Percentiles rank a stretch among this genome's conserved stretches.
These are phyloP conservation scores for Dreissena polymorpha DNA, from an alignment of 1,140 invertebrate genomes.

Conservation along the genomic window DNA sequence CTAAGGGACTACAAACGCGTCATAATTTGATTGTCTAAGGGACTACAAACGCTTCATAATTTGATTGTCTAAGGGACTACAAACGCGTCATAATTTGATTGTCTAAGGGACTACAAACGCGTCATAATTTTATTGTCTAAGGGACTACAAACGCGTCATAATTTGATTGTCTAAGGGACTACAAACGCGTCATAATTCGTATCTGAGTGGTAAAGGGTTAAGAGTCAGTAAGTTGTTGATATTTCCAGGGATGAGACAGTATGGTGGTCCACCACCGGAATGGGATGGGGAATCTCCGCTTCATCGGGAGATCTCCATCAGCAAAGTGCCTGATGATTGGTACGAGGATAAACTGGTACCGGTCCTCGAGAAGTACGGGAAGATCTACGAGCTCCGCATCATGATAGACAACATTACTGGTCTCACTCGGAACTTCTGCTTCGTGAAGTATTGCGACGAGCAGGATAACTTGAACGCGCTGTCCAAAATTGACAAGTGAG, in stretches of 20 bases:
- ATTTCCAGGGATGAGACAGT: not conserved
- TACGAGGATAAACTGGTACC: conserved; percentile 91
- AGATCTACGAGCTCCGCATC: conserved; percentile 88
- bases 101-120: too few species aligned
- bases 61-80: too few species aligned
- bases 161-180: too few species aligned
- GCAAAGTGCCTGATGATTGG: conserved; percentile 87
- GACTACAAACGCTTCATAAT: too few species aligned
- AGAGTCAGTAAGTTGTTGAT: too few species aligned
- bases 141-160: too few species aligned
- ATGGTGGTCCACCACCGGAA: conserved; percentile 78
- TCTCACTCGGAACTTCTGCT: conserved; percentile 89
- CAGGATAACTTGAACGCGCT: conserved; percentile 84
- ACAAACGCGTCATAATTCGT: too few species aligned
- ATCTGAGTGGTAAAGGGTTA: too few species aligned
- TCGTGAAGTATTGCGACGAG: conserved; percentile 86
- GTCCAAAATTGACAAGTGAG: conserved; percentile 80
- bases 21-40: too few species aligned
- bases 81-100: too few species aligned
- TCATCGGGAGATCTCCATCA: conserved; percentile 88
- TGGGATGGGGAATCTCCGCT: conserved; percentile 76
- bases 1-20: too few species aligned
- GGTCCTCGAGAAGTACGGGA: conserved; percentile 83
- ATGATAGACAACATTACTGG: conserved; percentile 91
- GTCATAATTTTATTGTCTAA: too few species aligned